Conservation (phyloP, 2,888 invertebrate genomes). For the Rotaria socialis region DNA sequence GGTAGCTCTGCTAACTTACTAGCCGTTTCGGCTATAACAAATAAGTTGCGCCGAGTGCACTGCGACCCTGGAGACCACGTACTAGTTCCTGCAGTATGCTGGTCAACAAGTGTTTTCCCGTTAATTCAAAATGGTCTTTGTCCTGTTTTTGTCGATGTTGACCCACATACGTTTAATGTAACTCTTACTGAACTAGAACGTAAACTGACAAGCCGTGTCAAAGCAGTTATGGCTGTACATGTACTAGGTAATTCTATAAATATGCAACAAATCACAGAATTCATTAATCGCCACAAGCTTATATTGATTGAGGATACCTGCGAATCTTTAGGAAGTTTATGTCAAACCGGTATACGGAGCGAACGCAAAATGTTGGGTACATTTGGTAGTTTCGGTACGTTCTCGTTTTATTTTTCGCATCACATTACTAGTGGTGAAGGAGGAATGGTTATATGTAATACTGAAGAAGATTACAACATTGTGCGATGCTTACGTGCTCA, state of each 20-base stretch:
- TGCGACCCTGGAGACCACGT: background rate
- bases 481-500: background rate
- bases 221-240: background rate
- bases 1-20: background rate
- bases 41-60: background rate
- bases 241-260: background rate
- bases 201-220: background rate
- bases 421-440: background rate
- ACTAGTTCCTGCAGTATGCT: background rate
- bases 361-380: background rate
- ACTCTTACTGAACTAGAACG: background rate
- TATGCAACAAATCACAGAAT: background rate
- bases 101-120: background rate
- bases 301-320: background rate
- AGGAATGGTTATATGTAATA: background rate
- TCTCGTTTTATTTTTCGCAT: background rate
- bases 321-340: background rate
- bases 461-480: background rate
- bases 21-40: background rate
- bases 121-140: background rate
- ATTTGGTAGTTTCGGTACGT: background rate
- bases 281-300: background rate
- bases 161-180: background rate
- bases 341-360: background rate
- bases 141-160: background rate